Percentiles rank a stretch among this genome's conserved stretches.
Evolutionary conservation across 2,888 invertebrate genomes (phyloP).

Genomic region (Melanostoma scalare): DNA sequence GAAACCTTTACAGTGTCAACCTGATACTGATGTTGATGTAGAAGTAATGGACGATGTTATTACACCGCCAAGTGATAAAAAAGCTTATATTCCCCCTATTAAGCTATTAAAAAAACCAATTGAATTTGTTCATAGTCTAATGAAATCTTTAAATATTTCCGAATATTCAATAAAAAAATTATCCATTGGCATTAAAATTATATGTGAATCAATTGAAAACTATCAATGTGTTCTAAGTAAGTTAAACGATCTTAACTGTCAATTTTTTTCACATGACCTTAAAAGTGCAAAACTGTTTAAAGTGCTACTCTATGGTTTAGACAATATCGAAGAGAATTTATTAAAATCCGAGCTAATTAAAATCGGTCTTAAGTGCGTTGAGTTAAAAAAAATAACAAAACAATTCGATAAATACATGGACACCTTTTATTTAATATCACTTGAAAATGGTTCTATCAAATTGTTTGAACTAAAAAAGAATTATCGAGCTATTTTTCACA

Average conservation of each 20-base stretch:
- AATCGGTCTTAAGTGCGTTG: neutral
- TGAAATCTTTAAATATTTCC: conserved; percentile 2
- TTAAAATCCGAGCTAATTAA: neutral
- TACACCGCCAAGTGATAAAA: too few species aligned
- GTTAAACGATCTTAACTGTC: neutral
- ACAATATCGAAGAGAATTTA: neutral
- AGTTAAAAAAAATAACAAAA: neutral
- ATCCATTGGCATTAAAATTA: neutral
- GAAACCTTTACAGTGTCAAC: neutral
- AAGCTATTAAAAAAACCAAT: conserved; percentile 1
- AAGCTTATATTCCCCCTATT: too few species aligned
- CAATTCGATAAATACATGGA: neutral
- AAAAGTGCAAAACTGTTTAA: conserved; percentile 2
- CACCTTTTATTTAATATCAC: neutral
- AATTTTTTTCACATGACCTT: neutral
- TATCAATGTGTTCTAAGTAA: neutral
- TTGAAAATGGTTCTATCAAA: conserved; percentile 12
- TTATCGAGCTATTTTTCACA: conserved; percentile 5
- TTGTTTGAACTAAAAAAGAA: neutral
- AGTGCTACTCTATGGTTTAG: neutral
- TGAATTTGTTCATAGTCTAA: conserved; percentile 2
- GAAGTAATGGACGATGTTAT: too few species aligned
- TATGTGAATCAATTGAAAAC: neutral
- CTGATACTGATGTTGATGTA: too few species aligned
- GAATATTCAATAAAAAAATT: neutral